Conservation (phyloP, 2,888 invertebrate genomes). For the Lithophane socia region DNA sequence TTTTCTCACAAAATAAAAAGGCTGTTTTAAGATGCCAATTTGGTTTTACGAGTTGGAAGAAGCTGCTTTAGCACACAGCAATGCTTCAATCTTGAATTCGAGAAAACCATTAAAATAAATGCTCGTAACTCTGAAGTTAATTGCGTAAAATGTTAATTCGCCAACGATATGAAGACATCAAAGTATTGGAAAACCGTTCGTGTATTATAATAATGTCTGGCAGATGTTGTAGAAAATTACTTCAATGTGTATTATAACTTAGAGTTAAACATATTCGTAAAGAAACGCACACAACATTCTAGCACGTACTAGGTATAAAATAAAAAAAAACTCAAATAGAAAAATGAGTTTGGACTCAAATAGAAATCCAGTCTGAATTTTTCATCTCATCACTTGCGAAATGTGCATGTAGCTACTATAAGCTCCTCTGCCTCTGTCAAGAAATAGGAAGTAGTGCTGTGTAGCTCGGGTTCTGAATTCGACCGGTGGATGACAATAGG, state of each 20-base stretch:
- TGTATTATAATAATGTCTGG: conserved; percentile 72
- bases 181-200: conserved; percentile 72
- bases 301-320: neutral
- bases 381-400: too few relatives aligned
- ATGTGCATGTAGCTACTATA: too few relatives aligned
- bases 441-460: too few relatives aligned
- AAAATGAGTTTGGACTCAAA: neutral
- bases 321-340: neutral
- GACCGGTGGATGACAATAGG: neutral
- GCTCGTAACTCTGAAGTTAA: conserved; percentile 40
- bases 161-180: conserved; percentile 60
- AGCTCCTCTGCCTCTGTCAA: too few relatives aligned
- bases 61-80: neutral
- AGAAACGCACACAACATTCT: neutral
- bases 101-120: conserved; percentile 22
- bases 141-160: conserved; percentile 60
- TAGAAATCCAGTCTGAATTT: neutral
- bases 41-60: conserved; percentile 5
- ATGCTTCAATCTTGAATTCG: conserved; percentile 12
- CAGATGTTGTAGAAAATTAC: conserved; percentile 59
- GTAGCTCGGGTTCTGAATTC: too few relatives aligned
- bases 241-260: conserved; percentile 6
- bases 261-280: neutral
- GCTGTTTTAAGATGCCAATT: neutral
- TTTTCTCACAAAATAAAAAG: neutral